Percentiles rank a stretch among this genome's conserved stretches.
These are phyloP conservation scores for Asteroscopus sphinx DNA, from an alignment of 2,888 invertebrate species.

Conservation along the genomic window DNA sequence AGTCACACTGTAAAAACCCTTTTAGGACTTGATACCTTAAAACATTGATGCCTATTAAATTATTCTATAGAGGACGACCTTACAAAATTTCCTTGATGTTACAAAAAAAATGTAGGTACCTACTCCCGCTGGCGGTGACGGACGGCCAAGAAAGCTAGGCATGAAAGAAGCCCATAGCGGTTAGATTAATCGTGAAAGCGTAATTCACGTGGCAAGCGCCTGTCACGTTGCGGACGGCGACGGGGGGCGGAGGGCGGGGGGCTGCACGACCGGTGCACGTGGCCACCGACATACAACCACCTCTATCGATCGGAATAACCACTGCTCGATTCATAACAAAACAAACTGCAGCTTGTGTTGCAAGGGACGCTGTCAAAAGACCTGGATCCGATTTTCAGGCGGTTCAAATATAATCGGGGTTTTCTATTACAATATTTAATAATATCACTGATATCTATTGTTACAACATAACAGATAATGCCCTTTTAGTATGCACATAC, in stretches of 20 bases:
- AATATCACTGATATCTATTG: too few species aligned
- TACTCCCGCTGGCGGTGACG: conserved; percentile 40
- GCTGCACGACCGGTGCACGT: conserved; percentile 68
- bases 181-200: conserved; percentile 57
- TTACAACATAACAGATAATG: too few species aligned
- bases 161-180: conserved; percentile 59
- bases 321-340: conserved; percentile 38
- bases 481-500: too few species aligned
- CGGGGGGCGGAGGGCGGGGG: conserved; percentile 32
- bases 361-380: conserved; percentile 2
- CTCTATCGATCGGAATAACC: conserved; percentile 58
- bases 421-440: too few species aligned
- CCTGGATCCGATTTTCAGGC: not conserved
- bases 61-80: conserved; percentile 36
- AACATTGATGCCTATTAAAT: conserved; percentile 23
- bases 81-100: conserved; percentile 39
- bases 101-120: conserved; percentile 18
- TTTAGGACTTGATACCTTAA: not conserved
- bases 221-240: conserved; percentile 62
- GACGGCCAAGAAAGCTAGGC: conserved; percentile 47
- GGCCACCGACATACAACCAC: conserved; percentile 50
- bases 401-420: not conserved
- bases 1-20: too few species aligned
- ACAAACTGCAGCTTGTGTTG: conserved; percentile 33
- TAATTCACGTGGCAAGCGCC: conserved; percentile 62